Percentiles rank a stretch among this genome's conserved stretches.
Evolutionary conservation across 2,113 vertebrate genomes (phyloP).

Genomic region (Murina feae): DNA sequence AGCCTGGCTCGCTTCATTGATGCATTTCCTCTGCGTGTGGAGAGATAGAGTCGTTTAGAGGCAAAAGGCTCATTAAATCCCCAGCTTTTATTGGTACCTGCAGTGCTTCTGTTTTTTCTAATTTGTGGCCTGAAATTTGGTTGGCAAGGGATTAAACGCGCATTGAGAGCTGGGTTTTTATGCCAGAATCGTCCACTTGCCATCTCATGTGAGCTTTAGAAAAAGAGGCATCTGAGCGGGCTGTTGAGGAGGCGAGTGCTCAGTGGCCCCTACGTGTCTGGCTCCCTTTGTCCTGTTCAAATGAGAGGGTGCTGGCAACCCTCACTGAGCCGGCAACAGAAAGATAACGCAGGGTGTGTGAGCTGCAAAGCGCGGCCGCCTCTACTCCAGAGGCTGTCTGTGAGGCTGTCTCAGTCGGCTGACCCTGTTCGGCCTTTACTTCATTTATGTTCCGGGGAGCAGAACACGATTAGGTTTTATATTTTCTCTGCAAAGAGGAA

Average conservation of each 20-base stretch:
- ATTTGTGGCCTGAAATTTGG: not conserved
- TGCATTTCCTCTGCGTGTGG: not conserved
- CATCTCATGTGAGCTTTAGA: not conserved
- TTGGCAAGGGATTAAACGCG: not conserved
- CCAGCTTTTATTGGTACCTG: not conserved
- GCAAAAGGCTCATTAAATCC: not conserved
- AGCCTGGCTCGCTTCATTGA: not conserved
- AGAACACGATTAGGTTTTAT: not conserved
- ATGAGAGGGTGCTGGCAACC: not conserved
- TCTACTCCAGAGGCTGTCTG: fast-evolving
- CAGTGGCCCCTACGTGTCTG: not conserved
- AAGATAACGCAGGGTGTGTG: not conserved
- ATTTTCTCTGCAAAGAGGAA: not conserved
- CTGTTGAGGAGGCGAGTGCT: not conserved
- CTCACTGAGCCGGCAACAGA: not conserved
- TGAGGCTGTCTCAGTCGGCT: not conserved
- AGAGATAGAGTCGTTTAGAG: not conserved
- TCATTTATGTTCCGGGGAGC: not conserved
- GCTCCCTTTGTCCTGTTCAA: not conserved
- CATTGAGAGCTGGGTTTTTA: not conserved
- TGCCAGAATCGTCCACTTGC: not conserved
- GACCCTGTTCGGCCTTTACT: fast-evolving
- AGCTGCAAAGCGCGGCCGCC: not conserved
- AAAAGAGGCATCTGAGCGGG: not conserved
- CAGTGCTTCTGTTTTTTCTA: not conserved